Percentiles rank a stretch among this genome's conserved stretches.
Evolutionary conservation across 1,140 invertebrate genomes (phyloP).

Genomic region (Penaeus chinensis): DNA sequence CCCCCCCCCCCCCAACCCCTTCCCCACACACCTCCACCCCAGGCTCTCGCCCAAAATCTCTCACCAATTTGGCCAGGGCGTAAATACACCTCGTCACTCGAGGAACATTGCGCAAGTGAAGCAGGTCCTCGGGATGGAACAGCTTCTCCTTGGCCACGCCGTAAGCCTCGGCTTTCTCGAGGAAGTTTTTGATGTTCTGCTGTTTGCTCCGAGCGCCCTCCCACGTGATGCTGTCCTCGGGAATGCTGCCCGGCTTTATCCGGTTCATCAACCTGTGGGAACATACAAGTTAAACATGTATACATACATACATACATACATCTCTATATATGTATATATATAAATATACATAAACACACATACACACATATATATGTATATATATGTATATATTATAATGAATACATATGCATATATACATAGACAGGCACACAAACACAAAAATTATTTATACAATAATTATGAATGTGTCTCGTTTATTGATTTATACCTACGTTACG

Average conservation of each 20-base stretch:
- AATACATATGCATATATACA: too few species aligned
- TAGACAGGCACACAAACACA: too few species aligned
- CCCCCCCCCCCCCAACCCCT: not conserved
- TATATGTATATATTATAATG: too few species aligned
- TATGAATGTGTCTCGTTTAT: too few species aligned
- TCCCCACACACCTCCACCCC: not conserved
- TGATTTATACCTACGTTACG: too few species aligned
- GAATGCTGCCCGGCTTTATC: constrained; percentile 65
- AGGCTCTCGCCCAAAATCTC: not conserved
- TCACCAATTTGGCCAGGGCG: constrained; percentile 66
- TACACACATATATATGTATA: too few species aligned
- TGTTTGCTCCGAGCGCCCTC: constrained; percentile 65
- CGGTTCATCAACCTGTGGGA: constrained; percentile 66
- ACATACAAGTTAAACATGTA: not conserved
- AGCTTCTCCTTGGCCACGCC: constrained; percentile 65
- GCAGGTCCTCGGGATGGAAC: constrained; percentile 66
- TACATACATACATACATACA: not conserved
- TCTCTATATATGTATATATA: too few species aligned
- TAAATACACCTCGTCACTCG: constrained; percentile 67
- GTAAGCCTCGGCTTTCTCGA: constrained; percentile 64
- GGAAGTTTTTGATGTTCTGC: constrained; percentile 66
- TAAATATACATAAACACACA: too few species aligned
- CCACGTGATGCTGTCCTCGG: constrained; percentile 64
- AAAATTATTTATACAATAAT: too few species aligned
- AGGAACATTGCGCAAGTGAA: constrained; percentile 66